phyloP scores from a whole-genome alignment of 2,888 invertebrate genomes.

The Euzetes globulus region DNA sequence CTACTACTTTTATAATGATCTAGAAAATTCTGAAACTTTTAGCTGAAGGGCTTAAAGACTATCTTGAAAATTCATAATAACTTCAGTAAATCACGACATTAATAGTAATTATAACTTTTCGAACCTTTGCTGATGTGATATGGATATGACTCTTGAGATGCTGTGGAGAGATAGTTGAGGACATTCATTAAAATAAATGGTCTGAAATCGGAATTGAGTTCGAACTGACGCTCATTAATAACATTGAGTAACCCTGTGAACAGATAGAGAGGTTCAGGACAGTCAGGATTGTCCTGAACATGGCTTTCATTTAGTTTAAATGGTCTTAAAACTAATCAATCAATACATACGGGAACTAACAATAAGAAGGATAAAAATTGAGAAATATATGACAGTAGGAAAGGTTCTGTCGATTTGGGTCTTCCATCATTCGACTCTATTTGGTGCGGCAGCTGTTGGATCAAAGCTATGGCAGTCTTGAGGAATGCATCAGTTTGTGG shows the following conservation, averaged over 20 bases:
- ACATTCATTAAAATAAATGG: slow-evolving; percentile 64
- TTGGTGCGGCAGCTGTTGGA: slow-evolving; percentile 70
- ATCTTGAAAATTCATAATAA: slow-evolving; percentile 28
- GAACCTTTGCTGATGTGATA: slow-evolving; percentile 75
- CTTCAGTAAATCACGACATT: neutral
- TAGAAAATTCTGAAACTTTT: too few species aligned
- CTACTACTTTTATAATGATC: too few species aligned
- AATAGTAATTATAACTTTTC: neutral
- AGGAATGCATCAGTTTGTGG: slow-evolving; percentile 94
- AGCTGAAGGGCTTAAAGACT: too few species aligned
- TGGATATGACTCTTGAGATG: slow-evolving; percentile 71
- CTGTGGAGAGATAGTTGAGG: slow-evolving; percentile 67
- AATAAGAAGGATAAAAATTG: slow-evolving; percentile 55
- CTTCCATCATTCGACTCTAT: slow-evolving; percentile 63
- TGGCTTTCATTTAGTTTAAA: slow-evolving; percentile 41
- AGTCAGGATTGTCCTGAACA: slow-evolving; percentile 71
- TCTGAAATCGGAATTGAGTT: slow-evolving; percentile 57
- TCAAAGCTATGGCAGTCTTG: slow-evolving; percentile 71
- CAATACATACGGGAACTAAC: slow-evolving; percentile 45
- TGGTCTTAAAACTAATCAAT: neutral
- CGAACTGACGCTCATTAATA: slow-evolving; percentile 59
- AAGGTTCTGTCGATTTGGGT: slow-evolving; percentile 60
- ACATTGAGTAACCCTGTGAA: slow-evolving; percentile 71
- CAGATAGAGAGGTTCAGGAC: slow-evolving; percentile 70
- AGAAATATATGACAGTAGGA: slow-evolving; percentile 50